Evolutionary conservation across 2,797 vertebrate genomes (phyloP).

Genomic region (Dryobates pubescens): DNA sequence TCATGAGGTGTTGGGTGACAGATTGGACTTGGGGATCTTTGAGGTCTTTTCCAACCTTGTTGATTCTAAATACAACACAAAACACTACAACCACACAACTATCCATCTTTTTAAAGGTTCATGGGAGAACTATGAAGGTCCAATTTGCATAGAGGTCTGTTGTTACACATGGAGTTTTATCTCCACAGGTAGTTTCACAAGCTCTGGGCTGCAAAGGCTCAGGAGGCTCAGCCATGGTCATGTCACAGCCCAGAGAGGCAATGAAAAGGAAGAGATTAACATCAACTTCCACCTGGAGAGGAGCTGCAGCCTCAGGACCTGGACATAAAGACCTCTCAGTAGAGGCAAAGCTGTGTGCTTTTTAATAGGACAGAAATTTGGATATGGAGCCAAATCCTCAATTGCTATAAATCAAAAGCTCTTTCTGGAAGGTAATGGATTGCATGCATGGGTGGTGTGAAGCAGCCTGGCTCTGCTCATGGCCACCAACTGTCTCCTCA

Average conservation of each 20-base stretch:
- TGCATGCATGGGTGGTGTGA: fast-evolving
- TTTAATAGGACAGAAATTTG: background rate
- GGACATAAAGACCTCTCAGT: background rate
- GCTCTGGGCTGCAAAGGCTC: background rate
- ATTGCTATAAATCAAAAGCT: background rate
- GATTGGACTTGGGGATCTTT: too few species aligned
- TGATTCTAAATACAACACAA: too few species aligned
- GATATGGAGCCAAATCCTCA: background rate
- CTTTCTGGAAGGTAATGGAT: background rate
- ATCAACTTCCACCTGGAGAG: background rate
- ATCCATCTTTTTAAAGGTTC: background rate
- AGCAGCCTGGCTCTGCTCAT: background rate
- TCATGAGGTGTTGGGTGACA: too few species aligned
- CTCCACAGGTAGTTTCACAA: background rate
- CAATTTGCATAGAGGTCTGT: background rate
- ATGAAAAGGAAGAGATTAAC: background rate
- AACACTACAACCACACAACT: background rate
- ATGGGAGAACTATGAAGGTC: background rate
- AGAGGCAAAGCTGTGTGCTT: background rate
- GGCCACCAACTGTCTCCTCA: background rate
- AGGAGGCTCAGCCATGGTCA: background rate
- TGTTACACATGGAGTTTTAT: background rate
- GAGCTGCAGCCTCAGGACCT: background rate
- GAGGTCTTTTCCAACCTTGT: too few species aligned
- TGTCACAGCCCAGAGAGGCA: background rate